phyloP scores from a whole-genome alignment of 2,888 invertebrate genomes.

The Oegoconia quadripuncta region DNA sequence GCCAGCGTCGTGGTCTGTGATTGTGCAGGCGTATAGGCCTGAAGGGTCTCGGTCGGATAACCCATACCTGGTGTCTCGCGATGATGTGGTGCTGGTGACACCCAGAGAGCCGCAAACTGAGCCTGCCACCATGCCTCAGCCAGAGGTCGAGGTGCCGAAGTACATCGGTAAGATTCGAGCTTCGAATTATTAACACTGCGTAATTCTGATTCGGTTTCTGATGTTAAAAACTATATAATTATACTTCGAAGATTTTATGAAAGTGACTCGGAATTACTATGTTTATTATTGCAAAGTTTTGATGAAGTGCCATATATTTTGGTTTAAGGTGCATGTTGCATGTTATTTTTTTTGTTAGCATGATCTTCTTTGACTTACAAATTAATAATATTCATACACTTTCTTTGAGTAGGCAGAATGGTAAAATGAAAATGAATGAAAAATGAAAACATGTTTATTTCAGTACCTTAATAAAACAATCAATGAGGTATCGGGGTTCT shows the following conservation, averaged over 20 bases:
- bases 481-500: no score
- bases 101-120: slow-evolving; percentile 22
- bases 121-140: slow-evolving; percentile 26
- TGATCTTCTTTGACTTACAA: slow-evolving; percentile 19
- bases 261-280: no score
- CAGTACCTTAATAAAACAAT: no score
- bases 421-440: no score
- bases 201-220: no score
- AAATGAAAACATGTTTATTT: no score
- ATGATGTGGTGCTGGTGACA: slow-evolving; percentile 19
- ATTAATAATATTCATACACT: no score
- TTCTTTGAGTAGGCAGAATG: no score
- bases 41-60: slow-evolving; percentile 64
- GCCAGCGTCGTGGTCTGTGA: slow-evolving; percentile 87
- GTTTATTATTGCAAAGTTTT: no score
- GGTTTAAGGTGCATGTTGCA: slow-evolving; percentile 20
- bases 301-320: slow-evolving; percentile 1
- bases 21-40: slow-evolving; percentile 85
- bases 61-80: slow-evolving; percentile 36
- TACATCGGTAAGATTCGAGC: slow-evolving; percentile 56
- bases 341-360: slow-evolving; percentile 18
- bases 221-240: no score
- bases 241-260: no score
- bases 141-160: slow-evolving; percentile 34
- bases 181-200: neutral